Evolutionary conservation across 2,888 invertebrate species (phyloP), one percentile per base, ranked within the genome.

Genomic region (Drosophila nr. perissopoda): DNA sequence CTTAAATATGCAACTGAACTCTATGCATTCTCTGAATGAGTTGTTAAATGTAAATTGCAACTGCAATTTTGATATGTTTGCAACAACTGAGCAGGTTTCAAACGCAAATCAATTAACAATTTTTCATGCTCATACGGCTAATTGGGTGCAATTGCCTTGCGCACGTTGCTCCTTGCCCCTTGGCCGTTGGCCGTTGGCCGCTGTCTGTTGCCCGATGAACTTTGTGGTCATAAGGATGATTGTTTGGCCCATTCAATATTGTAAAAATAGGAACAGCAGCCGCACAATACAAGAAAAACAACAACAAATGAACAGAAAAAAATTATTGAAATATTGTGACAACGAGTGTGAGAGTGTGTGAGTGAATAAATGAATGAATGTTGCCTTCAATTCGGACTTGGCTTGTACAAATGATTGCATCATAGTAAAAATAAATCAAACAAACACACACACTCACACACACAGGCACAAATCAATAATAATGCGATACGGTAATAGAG

Each of bases 381-480:
- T 78, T 74, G 70, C 74, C 68, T 81, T 80, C 70, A 56, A 52
- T 57, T 67, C 48, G 56, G 27, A 40, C 36, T 73, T 52, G 68
- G 40, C 53, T 56, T 25, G 49, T 60, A 81, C 78, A 86, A 78
- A 88, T 81, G 86, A 87, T 87, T 87, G 88, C 90, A 87, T 89
- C 87, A 89, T 71, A 84, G 69, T 69, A 74, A 81, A 82, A 78
- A 83, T 74, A 72, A 66, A 70, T 61, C 60, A 69, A 70, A 63
- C 45, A 75, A 71, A 33, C 42, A 38, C 34, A 38, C 18, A 54
- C 13, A 33, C 38, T 45, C 33, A 49, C 33, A 45, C 27, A 40
- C 13, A 49, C 27, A 53, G 38, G 33, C 27, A 61, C 18, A 60
- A 70, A 82, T 71, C 73, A 82, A 73, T 78, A 85, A 87, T 83